Percentiles rank a stretch among this genome's conserved stretches.
These are phyloP conservation scores for Malacoraja senta DNA, from an alignment of 2,797 vertebrate genomes.

Conservation along the genomic window DNA sequence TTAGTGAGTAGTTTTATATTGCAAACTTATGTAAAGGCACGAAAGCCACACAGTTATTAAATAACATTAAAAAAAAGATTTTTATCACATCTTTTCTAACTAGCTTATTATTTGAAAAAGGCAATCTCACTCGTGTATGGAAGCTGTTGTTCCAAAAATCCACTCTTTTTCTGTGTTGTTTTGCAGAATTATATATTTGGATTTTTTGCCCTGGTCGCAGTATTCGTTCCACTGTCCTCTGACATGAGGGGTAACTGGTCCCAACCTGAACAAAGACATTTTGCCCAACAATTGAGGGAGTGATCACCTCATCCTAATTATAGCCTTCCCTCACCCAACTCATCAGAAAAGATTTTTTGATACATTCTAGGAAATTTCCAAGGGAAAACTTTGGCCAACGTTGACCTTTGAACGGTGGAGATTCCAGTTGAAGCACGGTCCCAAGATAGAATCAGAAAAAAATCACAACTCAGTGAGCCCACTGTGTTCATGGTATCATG, in stretches of 20 bases:
- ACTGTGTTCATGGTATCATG: background rate
- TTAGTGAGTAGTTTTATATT: background rate
- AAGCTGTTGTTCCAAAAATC: background rate
- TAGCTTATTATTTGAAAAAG: background rate
- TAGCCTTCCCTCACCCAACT: background rate
- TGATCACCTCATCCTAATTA: background rate
- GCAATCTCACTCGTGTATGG: background rate
- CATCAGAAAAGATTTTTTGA: background rate
- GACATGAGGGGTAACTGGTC: background rate
- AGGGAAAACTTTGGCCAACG: background rate
- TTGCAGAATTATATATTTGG: background rate
- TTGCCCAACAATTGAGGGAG: background rate
- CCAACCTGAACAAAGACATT: background rate
- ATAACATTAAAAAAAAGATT: background rate
- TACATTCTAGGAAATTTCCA: background rate
- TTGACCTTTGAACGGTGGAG: background rate
- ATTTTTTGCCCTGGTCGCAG: background rate
- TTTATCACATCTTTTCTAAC: background rate
- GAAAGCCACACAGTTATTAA: background rate
- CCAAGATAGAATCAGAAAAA: background rate
- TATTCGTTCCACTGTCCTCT: no score
- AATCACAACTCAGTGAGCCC: background rate
- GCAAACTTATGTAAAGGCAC: background rate
- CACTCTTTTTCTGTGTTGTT: background rate
- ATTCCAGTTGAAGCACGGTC: background rate